These are phyloP conservation scores for Quadriops clusia DNA, from an alignment of 2,888 invertebrate species.

Conservation along the genomic window DNA sequence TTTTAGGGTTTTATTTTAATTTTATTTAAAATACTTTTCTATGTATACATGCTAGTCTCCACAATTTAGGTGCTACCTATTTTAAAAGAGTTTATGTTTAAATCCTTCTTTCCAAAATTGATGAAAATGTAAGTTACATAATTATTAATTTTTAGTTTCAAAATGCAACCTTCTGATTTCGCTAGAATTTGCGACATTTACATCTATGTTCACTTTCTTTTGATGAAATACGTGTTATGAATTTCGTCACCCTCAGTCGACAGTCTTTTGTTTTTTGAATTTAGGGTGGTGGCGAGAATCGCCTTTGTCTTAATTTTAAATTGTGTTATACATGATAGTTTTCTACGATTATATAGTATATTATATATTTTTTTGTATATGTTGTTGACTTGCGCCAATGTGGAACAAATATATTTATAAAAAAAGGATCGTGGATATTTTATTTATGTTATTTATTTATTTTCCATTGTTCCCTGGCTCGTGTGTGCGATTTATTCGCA, in stretches of 20 bases:
- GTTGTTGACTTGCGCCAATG: conserved; percentile 41
- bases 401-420: conserved; percentile 40
- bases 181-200: not conserved
- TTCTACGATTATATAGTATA: conserved; percentile 32
- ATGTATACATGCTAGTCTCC: too few species aligned
- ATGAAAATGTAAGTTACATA: not conserved
- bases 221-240: conserved; percentile 4
- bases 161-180: not conserved
- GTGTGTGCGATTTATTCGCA: conserved; percentile 8
- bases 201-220: conserved; percentile 1
- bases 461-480: conserved; percentile 7
- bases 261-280: too few species aligned
- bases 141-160: conserved; percentile 2
- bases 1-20: conserved; percentile 4
- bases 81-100: too few species aligned
- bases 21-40: not conserved
- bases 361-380: conserved; percentile 39
- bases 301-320: too few species aligned
- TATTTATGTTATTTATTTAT: conserved; percentile 6
- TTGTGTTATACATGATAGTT: too few species aligned
- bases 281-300: too few species aligned
- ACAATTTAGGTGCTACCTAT: too few species aligned
- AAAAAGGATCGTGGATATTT: conserved; percentile 23
- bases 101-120: too few species aligned
- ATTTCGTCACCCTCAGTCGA: conserved; percentile 7